Evolutionary conservation across 2,888 invertebrate species (phyloP).

Genomic region (Zaprionus lineosus): DNA sequence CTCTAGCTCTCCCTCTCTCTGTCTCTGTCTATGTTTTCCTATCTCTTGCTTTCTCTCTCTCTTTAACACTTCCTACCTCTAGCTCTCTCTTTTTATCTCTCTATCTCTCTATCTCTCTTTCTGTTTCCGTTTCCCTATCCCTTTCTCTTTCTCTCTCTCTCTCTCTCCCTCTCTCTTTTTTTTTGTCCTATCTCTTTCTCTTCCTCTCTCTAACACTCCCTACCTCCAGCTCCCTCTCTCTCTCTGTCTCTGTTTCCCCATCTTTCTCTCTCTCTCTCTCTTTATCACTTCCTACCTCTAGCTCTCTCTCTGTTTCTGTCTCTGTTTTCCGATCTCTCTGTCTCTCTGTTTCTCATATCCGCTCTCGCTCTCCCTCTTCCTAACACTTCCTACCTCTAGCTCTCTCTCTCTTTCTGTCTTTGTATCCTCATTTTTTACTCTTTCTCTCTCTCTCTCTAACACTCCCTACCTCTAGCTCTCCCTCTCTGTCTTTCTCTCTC

Average conservation of each 20-base stretch:
- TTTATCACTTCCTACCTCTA: not conserved
- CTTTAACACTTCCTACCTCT: not conserved
- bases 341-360: conserved; percentile 1
- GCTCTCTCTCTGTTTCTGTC: not conserved
- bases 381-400: not conserved
- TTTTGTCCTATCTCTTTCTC: too few relatives aligned
- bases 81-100: conserved; percentile 11
- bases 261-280: too few relatives aligned
- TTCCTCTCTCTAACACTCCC: conserved; percentile 10
- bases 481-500: not conserved
- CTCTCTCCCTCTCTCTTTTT: too few relatives aligned
- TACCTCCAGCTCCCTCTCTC: not conserved
- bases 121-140: not conserved
- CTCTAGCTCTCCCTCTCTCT: not conserved
- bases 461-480: not conserved
- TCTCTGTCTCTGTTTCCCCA: too few relatives aligned
- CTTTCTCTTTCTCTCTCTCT: not conserved
- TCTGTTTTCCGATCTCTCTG: too few relatives aligned
- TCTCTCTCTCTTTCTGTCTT: not conserved
- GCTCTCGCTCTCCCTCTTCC: not conserved
- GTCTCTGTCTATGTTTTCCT: not conserved
- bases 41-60: not conserved
- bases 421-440: too few relatives aligned
- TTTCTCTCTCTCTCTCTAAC: too few relatives aligned
- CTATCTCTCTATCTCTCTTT: not conserved